A percentile compares a stretch with the other conserved stretches of the same genome.
These are phyloP conservation scores for Drosophila parvula DNA, from an alignment of 1,140 invertebrate genomes.

Conservation along the genomic window DNA sequence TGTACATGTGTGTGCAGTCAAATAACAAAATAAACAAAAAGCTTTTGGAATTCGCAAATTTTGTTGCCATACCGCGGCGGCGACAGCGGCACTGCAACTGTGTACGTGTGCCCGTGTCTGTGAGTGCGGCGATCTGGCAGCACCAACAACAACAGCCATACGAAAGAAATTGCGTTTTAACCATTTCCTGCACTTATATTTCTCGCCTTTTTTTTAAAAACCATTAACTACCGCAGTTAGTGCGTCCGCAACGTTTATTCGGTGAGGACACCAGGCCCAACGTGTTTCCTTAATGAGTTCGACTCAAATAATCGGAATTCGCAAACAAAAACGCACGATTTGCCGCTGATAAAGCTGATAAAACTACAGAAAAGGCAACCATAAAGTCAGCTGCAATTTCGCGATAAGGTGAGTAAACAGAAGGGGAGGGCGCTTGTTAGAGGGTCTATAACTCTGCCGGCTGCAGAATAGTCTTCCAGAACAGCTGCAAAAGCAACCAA, in stretches of 20 bases:
- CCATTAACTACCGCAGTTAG: constrained; percentile 5
- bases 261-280: constrained; percentile 20
- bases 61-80: constrained; percentile 40
- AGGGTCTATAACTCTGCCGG: constrained; percentile 17
- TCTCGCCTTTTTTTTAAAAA: constrained; percentile 9
- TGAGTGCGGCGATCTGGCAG: constrained; percentile 68
- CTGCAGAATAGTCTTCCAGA: constrained; percentile 41
- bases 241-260: constrained; percentile 4
- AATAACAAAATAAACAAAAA: constrained; percentile 64
- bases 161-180: constrained; percentile 77
- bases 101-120: constrained; percentile 17
- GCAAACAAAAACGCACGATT: constrained; percentile 42
- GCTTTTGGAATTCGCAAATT: constrained; percentile 64
- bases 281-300: constrained; percentile 48
- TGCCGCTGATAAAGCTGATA: constrained; percentile 61
- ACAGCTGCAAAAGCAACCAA: constrained; percentile 57
- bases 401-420: constrained; percentile 77
- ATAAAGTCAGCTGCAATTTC: constrained; percentile 72
- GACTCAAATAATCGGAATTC: constrained; percentile 31
- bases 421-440: background rate
- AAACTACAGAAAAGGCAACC: constrained; percentile 17
- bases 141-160: constrained; percentile 74
- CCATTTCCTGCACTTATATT: constrained; percentile 41
- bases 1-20: constrained; percentile 42
- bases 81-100: constrained; percentile 4